phyloP scores from a whole-genome alignment of 1,140 invertebrate genomes.

The Euborellia annulipes region DNA sequence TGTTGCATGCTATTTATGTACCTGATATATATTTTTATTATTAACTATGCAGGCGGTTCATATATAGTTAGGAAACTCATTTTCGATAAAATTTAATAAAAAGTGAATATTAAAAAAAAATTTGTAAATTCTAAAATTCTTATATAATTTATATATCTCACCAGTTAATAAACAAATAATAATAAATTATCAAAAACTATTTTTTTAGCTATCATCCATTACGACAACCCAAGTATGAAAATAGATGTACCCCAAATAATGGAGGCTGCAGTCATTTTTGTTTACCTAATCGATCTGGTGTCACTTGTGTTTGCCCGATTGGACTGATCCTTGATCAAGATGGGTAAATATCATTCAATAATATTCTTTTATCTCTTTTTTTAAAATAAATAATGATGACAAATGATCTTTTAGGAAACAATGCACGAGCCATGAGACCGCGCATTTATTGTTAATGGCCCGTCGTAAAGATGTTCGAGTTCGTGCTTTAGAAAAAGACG shows the following conservation, averaged over 20 bases:
- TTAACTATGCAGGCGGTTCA: too few relatives aligned
- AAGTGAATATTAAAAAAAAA: too few relatives aligned
- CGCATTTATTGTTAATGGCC: slow-evolving; percentile 46
- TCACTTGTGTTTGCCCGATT: slow-evolving; percentile 69
- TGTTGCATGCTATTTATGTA: too few relatives aligned
- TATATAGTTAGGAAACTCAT: too few relatives aligned
- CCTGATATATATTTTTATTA: too few relatives aligned
- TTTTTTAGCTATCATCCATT: slow-evolving; percentile 54
- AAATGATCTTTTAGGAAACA: too few relatives aligned
- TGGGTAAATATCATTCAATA: slow-evolving; percentile 29
- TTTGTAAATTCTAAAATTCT: too few relatives aligned
- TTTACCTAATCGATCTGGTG: slow-evolving; percentile 51
- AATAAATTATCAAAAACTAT: too few relatives aligned
- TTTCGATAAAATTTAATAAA: too few relatives aligned
- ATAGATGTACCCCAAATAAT: slow-evolving; percentile 55
- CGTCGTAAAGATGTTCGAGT: slow-evolving; percentile 64
- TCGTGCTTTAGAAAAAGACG: slow-evolving; percentile 41
- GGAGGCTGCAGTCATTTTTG: slow-evolving; percentile 84
- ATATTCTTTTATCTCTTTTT: background rate
- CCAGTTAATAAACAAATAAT: too few relatives aligned
- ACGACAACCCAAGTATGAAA: slow-evolving; percentile 54
- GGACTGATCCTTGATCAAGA: slow-evolving; percentile 59
- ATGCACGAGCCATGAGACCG: too few relatives aligned
- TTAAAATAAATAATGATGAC: background rate
- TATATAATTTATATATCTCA: too few relatives aligned